Evolutionary conservation across 2,113 vertebrate species (phyloP).

Genomic region (Ptychochromis oligacanthus): DNA sequence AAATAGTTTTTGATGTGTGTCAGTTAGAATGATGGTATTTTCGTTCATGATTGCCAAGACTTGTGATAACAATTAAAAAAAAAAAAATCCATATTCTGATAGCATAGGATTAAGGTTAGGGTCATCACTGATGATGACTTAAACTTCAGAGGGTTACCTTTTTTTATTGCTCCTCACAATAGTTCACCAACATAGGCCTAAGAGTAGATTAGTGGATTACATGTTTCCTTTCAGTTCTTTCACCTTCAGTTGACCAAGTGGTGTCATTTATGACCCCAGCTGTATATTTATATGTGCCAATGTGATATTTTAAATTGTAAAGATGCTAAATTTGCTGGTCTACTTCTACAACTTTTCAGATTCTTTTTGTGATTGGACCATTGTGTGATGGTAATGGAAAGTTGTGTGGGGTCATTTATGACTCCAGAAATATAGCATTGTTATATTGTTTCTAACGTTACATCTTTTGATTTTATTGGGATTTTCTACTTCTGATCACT

Average conservation of each 20-base stretch:
- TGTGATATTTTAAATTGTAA: neutral
- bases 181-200: neutral
- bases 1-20: neutral
- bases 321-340: neutral
- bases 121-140: neutral
- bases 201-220: neutral
- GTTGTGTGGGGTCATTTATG: too few relatives aligned
- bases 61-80: neutral
- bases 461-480: too few relatives aligned
- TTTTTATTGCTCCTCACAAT: neutral
- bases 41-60: neutral
- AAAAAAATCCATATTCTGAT: too few relatives aligned
- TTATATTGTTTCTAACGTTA: too few relatives aligned
- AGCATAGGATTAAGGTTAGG: too few relatives aligned
- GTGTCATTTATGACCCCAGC: neutral
- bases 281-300: neutral
- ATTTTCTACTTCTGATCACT: too few relatives aligned
- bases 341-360: neutral
- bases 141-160: neutral
- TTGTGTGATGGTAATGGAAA: too few relatives aligned
- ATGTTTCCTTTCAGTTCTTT: neutral
- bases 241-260: neutral
- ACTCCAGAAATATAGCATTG: too few relatives aligned
- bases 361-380: neutral
- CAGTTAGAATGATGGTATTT: neutral